Evolutionary conservation across 2,797 vertebrate species (phyloP), one percentile per base, ranked within the genome.

Genomic region (Takifugu ocellatus): DNA sequence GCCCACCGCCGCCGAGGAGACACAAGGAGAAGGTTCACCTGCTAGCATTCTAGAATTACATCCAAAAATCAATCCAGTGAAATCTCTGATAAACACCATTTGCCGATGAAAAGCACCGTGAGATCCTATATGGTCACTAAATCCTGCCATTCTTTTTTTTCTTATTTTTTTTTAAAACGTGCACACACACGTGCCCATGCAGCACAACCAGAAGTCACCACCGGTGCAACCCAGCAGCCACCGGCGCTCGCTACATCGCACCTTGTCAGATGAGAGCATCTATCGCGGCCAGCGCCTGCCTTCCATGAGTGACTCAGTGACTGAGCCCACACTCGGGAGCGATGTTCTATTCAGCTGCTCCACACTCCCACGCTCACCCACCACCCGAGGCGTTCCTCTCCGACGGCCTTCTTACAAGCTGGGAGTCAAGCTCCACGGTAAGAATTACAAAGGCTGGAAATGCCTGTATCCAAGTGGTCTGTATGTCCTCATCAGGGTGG

Each of bases 301-400:
- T 21, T 74, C 93, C 15, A 91, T 96, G 82, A 91, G 54, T 2
- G 89, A 90, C 73, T 61, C 82, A 0, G 55, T 85, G 31, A 64
- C 93, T 64, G 97, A 98, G 73, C 93, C 94, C 48, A 78, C 92
- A 12, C 91, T 97, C 59, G 91, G 91, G 63, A 88, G 92, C 0
- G 96, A 98, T 0, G 93, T 97, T 54, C 94, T 99, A 0, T 99
- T 98, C 88, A 97, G 93, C 87, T 98, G 96, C 92, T 98, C 97
- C 1, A 93, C 92, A 8, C 87, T 93, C 54, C 92, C 92, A 0
- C 95, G 97, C 71, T 97, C 97, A 1, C 97, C 96, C 61, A 95
- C 97, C 63, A 96, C 95, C 54, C 95, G 96, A 9, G 95, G 95
- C 0, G 91, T 96, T 27, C 95, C 96, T 0, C 86, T 97, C 52